A percentile compares a stretch with the other conserved stretches of the same genome.
Evolutionary conservation across 2,113 vertebrate genomes (phyloP).

Genomic region (Cygnus buccinator): DNA sequence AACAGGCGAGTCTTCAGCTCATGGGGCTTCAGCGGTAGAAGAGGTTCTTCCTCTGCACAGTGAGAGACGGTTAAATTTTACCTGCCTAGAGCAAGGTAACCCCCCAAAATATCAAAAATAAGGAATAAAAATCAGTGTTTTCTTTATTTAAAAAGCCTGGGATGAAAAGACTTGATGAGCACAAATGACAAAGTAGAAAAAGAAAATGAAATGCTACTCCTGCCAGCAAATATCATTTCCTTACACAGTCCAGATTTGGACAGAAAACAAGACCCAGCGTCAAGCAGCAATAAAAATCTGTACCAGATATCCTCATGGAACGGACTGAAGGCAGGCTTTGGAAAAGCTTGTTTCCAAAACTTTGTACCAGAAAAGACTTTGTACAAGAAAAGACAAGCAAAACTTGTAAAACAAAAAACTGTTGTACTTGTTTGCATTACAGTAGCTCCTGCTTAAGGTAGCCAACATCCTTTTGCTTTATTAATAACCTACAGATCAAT

Average conservation of each 20-base stretch:
- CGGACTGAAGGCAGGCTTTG: neutral
- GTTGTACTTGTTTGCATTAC: neutral
- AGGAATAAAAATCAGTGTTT: neutral
- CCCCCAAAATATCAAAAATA: neutral
- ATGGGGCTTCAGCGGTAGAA: neutral
- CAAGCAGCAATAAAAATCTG: neutral
- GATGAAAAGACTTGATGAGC: neutral
- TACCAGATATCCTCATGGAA: neutral
- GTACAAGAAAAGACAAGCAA: too few species aligned
- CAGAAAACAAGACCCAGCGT: neutral
- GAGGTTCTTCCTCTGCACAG: constrained; percentile 52
- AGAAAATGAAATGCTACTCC: neutral
- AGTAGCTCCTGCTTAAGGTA: neutral
- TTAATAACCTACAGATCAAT: neutral
- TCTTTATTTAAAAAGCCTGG: neutral
- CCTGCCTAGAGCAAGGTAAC: neutral
- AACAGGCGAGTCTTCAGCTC: constrained; percentile 63
- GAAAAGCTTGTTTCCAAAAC: neutral
- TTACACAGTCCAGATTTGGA: neutral
- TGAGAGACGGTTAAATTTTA: neutral
- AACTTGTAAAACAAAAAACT: too few species aligned
- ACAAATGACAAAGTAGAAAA: neutral
- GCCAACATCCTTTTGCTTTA: neutral
- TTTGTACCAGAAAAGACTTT: too few species aligned
- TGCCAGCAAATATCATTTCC: neutral